Base-by-base conservation (phyloP, 2,888 invertebrate species). In the Antheraea assamensis region DNA sequence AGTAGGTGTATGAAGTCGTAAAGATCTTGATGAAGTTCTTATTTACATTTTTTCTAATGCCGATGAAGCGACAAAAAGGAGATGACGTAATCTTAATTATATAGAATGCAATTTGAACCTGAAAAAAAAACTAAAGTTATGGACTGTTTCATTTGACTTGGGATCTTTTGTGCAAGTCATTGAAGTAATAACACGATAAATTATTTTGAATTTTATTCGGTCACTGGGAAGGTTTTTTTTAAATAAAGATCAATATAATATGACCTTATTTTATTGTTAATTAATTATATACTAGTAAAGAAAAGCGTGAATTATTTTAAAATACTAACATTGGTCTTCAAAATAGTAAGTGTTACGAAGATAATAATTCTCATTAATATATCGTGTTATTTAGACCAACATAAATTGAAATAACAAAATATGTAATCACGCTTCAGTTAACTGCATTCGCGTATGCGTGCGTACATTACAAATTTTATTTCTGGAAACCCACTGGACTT, bases 111-210 rank as follows among this genome's bases (percentile, higher is more conserved):
- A 58, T 70, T 70, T 30, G 21, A 35, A 61, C 49, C 75, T 75
- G 78, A 79, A 78, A 76, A 72, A 73, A 75, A 74, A 75, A 75
- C 74, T 75, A 76, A 24, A 42, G 47, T 72, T 27, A 64, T 17
- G 35, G 42, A 55, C 10, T 19, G 24, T 35, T 55, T 42, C 35
- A 68, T 70, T 31, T 58, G 70, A 58, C 79, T 76, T 74, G 73
- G 75, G 78, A 76, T 71, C 75, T 79, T 82, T 85, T 78, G 73
- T 80, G 86, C 88, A 85, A 85, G 88, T 91, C 89, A 90, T 86
- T 79, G 76, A 79, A 81, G 85, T 81, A 86, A 87, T 88, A 85
- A 82, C 82, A 78, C 80, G 80, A 85, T 85, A 81, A 85, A 88
- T 87, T 84, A 79, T 77, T 75, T 81, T 75, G 81, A 87, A 84